Percentiles rank a stretch among this genome's conserved stretches.
Evolutionary conservation across 2,797 vertebrate genomes (phyloP).

Genomic region (Danio albolineatus): DNA sequence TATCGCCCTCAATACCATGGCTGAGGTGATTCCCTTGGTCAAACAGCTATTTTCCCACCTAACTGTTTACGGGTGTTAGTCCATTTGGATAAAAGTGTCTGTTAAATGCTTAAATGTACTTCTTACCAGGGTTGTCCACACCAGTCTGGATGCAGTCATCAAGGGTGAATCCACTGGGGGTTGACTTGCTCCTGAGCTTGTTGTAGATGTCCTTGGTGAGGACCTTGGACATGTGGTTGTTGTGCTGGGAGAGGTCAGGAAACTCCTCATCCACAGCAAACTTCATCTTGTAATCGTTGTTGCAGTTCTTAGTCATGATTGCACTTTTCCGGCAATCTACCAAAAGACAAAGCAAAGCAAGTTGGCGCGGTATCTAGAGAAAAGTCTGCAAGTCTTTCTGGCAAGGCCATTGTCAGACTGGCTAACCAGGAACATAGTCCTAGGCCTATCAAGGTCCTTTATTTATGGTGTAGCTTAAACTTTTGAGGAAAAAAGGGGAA

Average conservation of each 20-base stretch:
- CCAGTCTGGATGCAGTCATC: conserved; percentile 93
- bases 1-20: too few species aligned
- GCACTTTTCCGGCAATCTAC: conserved; percentile 74
- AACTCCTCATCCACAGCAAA: conserved; percentile 86
- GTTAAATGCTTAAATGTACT: not conserved
- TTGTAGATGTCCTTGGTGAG: conserved; percentile 84
- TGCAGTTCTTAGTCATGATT: conserved; percentile 90
- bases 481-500: not conserved
- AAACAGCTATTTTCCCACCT: too few species aligned
- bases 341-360: not conserved
- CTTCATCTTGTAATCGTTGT: conserved; percentile 92
- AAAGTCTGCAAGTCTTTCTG: not conserved
- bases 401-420: not conserved
- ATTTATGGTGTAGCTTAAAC: not conserved
- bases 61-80: too few species aligned
- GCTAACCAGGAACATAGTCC: not conserved
- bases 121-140: conserved; percentile 91
- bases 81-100: too few species aligned
- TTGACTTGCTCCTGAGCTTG: conserved; percentile 89
- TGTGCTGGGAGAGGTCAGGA: conserved; percentile 88
- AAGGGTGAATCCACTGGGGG: conserved; percentile 91
- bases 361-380: not conserved
- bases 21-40: too few species aligned
- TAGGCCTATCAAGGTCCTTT: not conserved
- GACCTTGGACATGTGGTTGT: conserved; percentile 96